Conservation (phyloP, 2,888 invertebrate genomes). For the Volucella inanis region DNA sequence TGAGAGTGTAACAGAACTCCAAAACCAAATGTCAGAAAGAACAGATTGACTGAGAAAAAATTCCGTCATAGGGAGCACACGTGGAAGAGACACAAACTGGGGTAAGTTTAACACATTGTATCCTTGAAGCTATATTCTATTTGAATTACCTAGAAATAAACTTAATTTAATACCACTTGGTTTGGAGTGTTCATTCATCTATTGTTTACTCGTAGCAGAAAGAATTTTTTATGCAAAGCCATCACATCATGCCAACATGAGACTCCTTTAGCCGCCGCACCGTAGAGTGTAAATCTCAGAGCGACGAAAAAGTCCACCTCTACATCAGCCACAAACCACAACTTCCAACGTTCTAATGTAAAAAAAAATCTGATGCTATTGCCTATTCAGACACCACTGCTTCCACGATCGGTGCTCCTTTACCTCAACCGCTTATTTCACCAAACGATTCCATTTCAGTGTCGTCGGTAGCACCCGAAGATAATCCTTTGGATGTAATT, state of each 20-base stretch:
- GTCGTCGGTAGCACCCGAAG: neutral
- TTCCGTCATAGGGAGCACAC: no score
- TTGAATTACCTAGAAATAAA: no score
- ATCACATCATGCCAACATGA: neutral
- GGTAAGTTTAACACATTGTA: no score
- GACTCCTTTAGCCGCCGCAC: constrained; percentile 15
- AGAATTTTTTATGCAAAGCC: neutral
- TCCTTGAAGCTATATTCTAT: no score
- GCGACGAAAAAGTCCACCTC: constrained; percentile 13
- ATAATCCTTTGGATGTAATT: neutral
- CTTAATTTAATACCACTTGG: no score
- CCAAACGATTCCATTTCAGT: neutral
- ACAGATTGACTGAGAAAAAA: no score
- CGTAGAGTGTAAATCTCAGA: constrained; percentile 1
- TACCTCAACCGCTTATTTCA: neutral
- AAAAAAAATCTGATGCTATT: neutral
- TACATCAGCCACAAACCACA: neutral
- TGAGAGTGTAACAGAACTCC: no score
- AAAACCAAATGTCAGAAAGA: no score
- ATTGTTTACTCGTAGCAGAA: no score
- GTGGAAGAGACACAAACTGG: no score
- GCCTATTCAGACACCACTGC: neutral
- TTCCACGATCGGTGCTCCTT: neutral
- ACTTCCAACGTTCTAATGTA: neutral
- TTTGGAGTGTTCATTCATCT: no score